Evolutionary conservation across 2,113 vertebrate species (phyloP), one percentile per base, ranked within the genome.

Genomic region (Archocentrus centrarchus): DNA sequence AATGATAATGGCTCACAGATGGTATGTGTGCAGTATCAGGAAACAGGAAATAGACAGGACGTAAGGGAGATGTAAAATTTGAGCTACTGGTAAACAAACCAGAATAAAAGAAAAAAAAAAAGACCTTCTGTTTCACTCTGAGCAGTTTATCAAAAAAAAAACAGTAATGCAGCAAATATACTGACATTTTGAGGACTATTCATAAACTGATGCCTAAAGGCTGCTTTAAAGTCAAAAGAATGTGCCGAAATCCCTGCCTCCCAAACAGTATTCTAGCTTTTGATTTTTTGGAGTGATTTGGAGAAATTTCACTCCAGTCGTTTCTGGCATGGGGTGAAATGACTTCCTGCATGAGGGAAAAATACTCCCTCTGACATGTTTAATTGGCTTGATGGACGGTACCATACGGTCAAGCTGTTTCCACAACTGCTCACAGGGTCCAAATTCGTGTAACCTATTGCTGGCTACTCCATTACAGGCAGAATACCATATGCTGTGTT

Each of bases 1-100:
- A 77, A 84, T 82, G 68, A 88, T 66, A 84, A 66, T 75, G 64
- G 64, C 41, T 89, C 57, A 75, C 81, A 80, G 84, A 81, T 66
- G 80, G 66, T 7, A 37, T 32, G 4, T 37, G 4, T n/a, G 59
- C 58, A 37, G 59, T 63, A 62, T 66, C 22, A 15, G 85, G 83
- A 83, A 91, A 91, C 85, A 84, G 86, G 83, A 89, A 89, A 81
- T 63, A 76, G 14, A 85, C 18, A 63, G 60, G 79, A 88, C 86
- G 76, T 77, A 22, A 64, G 15, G 8, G 60, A 73, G 68, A 83
- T 17, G 17, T 18, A 37, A 85, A 64, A 87, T 75, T 30, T 83
- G 79, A 78, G 89, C 18, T 20, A 47, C 35, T 80, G 32, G 63
- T 82, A 83, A 83, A 91, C 84, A 85, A 59, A 39, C 32, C 9